Percentiles rank a stretch among this genome's conserved stretches.
These are phyloP conservation scores for Paracanthobrama guichenoti DNA, from an alignment of 2,113 vertebrate genomes.

Conservation along the genomic window DNA sequence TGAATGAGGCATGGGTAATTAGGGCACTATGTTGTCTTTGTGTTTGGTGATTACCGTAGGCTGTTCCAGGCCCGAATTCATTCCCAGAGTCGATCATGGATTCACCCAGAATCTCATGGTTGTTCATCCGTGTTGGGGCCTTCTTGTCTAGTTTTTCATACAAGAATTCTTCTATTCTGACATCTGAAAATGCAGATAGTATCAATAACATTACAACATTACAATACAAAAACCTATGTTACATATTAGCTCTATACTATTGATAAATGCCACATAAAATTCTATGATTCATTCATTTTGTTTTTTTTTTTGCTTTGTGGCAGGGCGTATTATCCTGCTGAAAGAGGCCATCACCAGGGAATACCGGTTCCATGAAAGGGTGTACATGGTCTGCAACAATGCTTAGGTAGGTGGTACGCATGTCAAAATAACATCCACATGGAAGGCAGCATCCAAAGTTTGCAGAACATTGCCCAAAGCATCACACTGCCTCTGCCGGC, in stretches of 20 bases:
- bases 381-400: no score
- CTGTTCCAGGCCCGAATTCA: conserved; percentile 94
- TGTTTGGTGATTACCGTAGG: conserved; percentile 83
- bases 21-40: not conserved
- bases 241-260: not conserved
- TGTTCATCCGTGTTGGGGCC: conserved; percentile 90
- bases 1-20: not conserved
- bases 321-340: no score
- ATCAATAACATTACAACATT: conserved; percentile 70
- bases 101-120: conserved; percentile 92
- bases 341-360: no score
- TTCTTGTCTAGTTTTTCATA: conserved; percentile 99
- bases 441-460: no score
- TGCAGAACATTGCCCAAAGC: no score
- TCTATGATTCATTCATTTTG: not conserved
- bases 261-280: not conserved
- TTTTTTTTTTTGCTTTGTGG: not conserved
- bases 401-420: no score
- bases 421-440: no score
- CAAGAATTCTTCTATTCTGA: conserved; percentile 96
- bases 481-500: no score
- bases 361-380: no score
- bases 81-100: conserved; percentile 94
- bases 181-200: conserved; percentile 77
- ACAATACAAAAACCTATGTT: conserved; percentile 27